Base-by-base conservation (phyloP, 2,888 invertebrate genomes). In the Diabrotica balteata region DNA sequence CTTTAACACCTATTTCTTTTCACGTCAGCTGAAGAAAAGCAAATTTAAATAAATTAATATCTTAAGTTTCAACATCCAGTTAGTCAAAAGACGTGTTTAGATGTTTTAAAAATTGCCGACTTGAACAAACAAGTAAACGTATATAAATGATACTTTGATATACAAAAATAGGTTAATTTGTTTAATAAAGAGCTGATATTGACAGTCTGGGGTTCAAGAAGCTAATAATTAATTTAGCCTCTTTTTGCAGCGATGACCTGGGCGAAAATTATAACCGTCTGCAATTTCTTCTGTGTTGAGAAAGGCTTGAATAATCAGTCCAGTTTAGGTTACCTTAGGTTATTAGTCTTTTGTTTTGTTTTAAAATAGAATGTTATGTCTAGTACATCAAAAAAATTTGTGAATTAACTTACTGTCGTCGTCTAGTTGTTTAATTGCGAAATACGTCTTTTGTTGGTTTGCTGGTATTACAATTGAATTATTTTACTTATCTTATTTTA, bases 301-400 rank as follows among this genome's bases (percentile, higher is more conserved):
- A 53, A 57, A 63, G 63, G 57, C 32, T 63, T 63, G 32, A 63
- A 45, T 44, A 55, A 63, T 54, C 42, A 57, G 50, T 63, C 11
- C n/a, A n/a, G 54, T 58, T 63, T 46, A 10, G 55, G 55, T 63
- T 63, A 63, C 63, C 55, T 47, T 57, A 63, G 63, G 63, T 63
- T 64, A 58, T 47, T 59, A 52, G 22, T 45, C 46, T 57, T 17
- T 17, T 45, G 45, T 57, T 55, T 55, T 17, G 17, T 52, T 64
- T 47, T 32, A 32, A 32, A 32, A 32, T 32, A 32, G 32, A 32
- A 32, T 32, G 32, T 32, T 32, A 32, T 44, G 55, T 57, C 55
- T 57, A 57, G 45, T 17, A 32, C 7, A 49, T 49, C 11, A 49
- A 47, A 47, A 10, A 32, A 32, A 32, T 32, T 32, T 4, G 5